phyloP scores from a whole-genome alignment of 2,113 vertebrate genomes.

The Lophius piscatorius region DNA sequence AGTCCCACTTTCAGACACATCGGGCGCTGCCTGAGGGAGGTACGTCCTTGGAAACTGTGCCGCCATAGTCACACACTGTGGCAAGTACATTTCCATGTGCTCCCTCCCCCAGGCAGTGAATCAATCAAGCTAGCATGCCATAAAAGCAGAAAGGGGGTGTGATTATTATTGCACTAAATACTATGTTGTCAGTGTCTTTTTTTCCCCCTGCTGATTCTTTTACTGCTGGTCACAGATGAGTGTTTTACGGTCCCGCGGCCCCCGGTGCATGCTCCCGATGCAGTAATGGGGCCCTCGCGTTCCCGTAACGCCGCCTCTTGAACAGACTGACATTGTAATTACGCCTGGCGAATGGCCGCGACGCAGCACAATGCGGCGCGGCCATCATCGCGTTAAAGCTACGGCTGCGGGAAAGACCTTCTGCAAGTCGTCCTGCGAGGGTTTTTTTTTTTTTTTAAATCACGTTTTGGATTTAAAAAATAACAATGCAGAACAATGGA shows the following conservation, averaged over 20 bases:
- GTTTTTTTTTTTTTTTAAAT: slow-evolving; percentile 11
- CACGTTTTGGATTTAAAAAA: slow-evolving; percentile 56
- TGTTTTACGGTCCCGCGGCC: slow-evolving; percentile 67
- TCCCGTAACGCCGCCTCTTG: slow-evolving; percentile 64
- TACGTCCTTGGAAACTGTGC: slow-evolving; percentile 46
- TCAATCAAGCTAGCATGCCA: slow-evolving; percentile 71
- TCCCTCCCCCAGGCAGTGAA: slow-evolving; percentile 55
- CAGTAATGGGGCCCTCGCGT: slow-evolving; percentile 59
- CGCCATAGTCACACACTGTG: slow-evolving; percentile 50
- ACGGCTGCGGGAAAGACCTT: slow-evolving; percentile 19
- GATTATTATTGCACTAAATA: slow-evolving; percentile 73
- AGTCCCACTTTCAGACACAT: slow-evolving; percentile 18
- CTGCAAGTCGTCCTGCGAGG: not conserved
- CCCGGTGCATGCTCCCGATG: slow-evolving; percentile 41
- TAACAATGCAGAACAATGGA: slow-evolving; percentile 67
- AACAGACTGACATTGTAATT: slow-evolving; percentile 69
- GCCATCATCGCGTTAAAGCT: slow-evolving; percentile 52
- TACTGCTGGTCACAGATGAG: slow-evolving; percentile 69
- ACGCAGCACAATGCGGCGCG: slow-evolving; percentile 38
- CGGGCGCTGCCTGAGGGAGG: slow-evolving; percentile 16
- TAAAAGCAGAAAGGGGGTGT: slow-evolving; percentile 65
- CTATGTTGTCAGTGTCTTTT: slow-evolving; percentile 52
- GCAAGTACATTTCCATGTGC: slow-evolving; percentile 67
- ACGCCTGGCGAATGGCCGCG: slow-evolving; percentile 48
- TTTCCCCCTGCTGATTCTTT: slow-evolving; percentile 55